Conservation (phyloP, 2,888 invertebrate species). For the Troilus luridus region DNA sequence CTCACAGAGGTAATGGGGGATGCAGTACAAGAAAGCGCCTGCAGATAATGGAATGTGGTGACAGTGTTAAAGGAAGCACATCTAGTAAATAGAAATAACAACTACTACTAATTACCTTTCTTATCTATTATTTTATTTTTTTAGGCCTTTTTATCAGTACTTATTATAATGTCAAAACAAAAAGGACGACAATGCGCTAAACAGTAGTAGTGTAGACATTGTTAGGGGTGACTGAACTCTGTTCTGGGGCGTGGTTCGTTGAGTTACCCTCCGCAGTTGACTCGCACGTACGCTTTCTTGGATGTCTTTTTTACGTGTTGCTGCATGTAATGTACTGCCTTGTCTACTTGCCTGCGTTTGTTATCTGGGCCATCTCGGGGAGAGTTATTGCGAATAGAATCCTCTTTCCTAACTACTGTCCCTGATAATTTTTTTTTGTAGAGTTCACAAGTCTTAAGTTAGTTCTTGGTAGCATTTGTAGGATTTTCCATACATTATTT, state of each 20-base stretch:
- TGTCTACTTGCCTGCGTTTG: background rate
- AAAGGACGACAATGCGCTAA: background rate
- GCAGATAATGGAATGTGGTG: too few species aligned
- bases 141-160: too few species aligned
- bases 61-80: too few species aligned
- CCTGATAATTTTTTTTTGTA: too few species aligned
- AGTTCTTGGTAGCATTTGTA: too few species aligned
- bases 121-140: too few species aligned
- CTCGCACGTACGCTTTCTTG: background rate
- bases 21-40: background rate
- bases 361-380: background rate
- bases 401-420: background rate
- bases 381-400: background rate
- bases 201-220: background rate
- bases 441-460: too few species aligned
- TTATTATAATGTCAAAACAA: too few species aligned
- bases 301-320: conserved; percentile 18
- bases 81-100: too few species aligned
- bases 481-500: background rate
- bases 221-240: background rate
- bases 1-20: background rate
- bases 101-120: too few species aligned
- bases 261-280: conserved; percentile 13
- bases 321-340: conserved; percentile 18
- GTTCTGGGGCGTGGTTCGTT: background rate